phyloP scores from a whole-genome alignment of 2,797 vertebrate genomes.

The Pipistrellus pipistrellus region DNA sequence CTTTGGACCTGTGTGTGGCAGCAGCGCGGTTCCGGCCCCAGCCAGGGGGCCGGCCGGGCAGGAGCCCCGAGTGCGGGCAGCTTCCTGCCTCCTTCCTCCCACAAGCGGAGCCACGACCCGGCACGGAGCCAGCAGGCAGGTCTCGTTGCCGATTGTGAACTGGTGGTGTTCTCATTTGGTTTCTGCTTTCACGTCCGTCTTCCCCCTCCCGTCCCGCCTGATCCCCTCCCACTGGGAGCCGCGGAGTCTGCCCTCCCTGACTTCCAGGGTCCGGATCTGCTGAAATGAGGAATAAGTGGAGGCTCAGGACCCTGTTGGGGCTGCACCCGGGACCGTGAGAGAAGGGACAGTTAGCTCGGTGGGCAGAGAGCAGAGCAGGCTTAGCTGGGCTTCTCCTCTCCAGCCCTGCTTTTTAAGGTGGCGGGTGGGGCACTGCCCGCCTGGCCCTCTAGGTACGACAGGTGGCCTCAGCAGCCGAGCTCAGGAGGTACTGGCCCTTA shows the following conservation, averaged over 20 bases:
- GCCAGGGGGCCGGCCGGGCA: neutral
- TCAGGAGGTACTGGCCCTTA: constrained; percentile 73
- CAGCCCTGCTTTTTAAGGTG: constrained; percentile 49
- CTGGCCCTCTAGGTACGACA: neutral
- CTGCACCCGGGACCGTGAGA: constrained; percentile 28
- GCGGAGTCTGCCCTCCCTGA: neutral
- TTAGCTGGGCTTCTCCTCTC: constrained; percentile 2
- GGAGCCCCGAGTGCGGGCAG: neutral
- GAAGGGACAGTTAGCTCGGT: accelerated
- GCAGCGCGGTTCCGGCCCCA: neutral
- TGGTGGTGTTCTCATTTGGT: neutral
- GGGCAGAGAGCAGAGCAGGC: neutral
- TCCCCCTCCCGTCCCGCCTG: neutral
- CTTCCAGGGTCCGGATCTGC: constrained; percentile 58
- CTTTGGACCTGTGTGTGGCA: constrained; percentile 80
- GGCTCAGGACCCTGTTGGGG: constrained; percentile 27
- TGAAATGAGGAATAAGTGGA: neutral
- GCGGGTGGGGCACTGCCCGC: neutral
- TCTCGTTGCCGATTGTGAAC: constrained; percentile 40
- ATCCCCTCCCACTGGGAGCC: neutral
- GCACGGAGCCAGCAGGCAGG: neutral
- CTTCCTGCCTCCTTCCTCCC: neutral
- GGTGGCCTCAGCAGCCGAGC: neutral
- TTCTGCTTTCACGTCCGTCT: neutral
- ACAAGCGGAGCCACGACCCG: neutral